Base-by-base conservation (phyloP, 2,888 invertebrate species). In the Oligia latruncula region DNA sequence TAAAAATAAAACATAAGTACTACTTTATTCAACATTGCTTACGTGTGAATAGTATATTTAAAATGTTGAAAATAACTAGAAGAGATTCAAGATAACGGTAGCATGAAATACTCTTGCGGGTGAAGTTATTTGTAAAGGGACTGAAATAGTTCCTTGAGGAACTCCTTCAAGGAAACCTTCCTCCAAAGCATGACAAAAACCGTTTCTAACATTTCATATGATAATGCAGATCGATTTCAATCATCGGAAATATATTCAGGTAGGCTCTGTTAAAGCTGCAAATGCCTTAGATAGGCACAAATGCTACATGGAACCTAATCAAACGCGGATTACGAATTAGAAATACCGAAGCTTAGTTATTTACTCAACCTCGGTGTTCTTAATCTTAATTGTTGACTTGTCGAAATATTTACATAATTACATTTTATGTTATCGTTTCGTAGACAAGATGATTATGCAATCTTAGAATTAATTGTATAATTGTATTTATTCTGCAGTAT, bases 391-490 rank as follows among this genome's bases (percentile, higher is more conserved):
- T 87, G 77, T 85, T 76, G 66, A 77, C 81, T 87, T 84, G 87
- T 85, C 77, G 81, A 85, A 85, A 85, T 84, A 87, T 85, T 87
- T 77, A 81, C 85, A 85, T 85, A 87, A 85, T 85, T 85, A 87
- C 87, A 77, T 85, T 85, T 85, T 87, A 87, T 81, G 87, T 87
- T 85, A 85, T 81, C 85, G 81, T 70, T 81, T 71, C 64, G 68
- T 67, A 64, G 81, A 87, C 85, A 73, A 87, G 66, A 77, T 85
- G 81, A 87, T 87, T 85, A 80, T 84, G 71, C 85, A 85, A 81
- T 70, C 49, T 72, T 17, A 40, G 68, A 65, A 75, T 70, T 60
- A 74, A 85, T 76, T 66, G 40, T 58, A 66, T 68, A 77, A 87
- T 87, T 82, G 66, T 77, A 77, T 77, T 77, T 73, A 82, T 86